A percentile compares a stretch with the other conserved stretches of the same genome.
Conservation (phyloP, 2,888 invertebrate genomes). For the Lithophane socia region DNA sequence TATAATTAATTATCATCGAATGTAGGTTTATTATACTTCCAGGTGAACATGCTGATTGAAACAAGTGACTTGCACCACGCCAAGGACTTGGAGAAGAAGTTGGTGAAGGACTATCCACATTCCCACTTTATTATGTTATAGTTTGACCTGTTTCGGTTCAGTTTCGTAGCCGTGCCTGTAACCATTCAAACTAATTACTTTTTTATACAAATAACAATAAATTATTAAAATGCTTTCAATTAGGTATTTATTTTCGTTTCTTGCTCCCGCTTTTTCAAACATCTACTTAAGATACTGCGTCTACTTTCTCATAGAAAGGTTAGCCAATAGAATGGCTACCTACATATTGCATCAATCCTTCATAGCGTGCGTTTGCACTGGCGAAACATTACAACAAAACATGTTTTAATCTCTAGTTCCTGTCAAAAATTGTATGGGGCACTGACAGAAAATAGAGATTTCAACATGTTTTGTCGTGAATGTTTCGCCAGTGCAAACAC, state of each 20-base stretch:
- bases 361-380: neutral
- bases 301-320: neutral
- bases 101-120: conserved; percentile 74
- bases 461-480: too few relatives aligned
- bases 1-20: too few relatives aligned
- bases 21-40: conserved; percentile 18
- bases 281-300: neutral
- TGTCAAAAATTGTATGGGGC: too few relatives aligned
- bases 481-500: too few relatives aligned
- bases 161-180: conserved; percentile 35
- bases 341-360: neutral
- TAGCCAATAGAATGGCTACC: neutral
- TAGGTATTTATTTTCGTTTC: neutral
- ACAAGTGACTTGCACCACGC: conserved; percentile 74
- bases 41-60: conserved; percentile 77
- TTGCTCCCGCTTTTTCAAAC: neutral
- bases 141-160: conserved; percentile 16
- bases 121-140: conserved; percentile 71
- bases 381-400: too few relatives aligned
- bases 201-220: conserved; percentile 36
- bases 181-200: conserved; percentile 3
- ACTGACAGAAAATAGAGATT: too few relatives aligned
- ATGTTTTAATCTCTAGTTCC: too few relatives aligned
- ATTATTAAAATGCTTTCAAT: neutral
- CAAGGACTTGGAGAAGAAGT: conserved; percentile 75